phyloP scores from a whole-genome alignment of 2,888 invertebrate genomes.

The Merodon equestris region DNA sequence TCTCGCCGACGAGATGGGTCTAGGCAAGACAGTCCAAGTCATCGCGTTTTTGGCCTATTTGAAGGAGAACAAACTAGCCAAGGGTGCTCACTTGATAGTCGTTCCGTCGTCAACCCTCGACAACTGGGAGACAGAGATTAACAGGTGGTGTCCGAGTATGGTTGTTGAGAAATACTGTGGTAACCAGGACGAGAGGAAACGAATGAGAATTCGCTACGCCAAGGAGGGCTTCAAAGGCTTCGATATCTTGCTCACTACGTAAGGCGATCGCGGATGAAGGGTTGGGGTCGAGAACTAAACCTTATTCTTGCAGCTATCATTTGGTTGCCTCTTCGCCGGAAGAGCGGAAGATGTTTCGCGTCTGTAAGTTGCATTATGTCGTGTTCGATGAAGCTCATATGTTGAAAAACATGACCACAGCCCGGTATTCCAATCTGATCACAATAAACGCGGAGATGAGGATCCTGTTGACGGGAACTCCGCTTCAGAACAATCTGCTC shows the following conservation, averaged over 20 bases:
- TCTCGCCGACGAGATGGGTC: slow-evolving; percentile 98
- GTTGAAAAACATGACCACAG: slow-evolving; percentile 98
- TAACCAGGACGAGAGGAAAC: slow-evolving; percentile 88
- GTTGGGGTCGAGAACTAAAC: not conserved
- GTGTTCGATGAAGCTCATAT: slow-evolving; percentile 99
- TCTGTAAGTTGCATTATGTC: slow-evolving; percentile 93
- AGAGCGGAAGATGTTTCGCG: slow-evolving; percentile 93
- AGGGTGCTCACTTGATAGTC: slow-evolving; percentile 93
- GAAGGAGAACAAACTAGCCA: slow-evolving; percentile 86
- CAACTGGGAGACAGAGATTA: slow-evolving; percentile 90
- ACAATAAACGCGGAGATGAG: slow-evolving; percentile 92
- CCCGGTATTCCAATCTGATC: slow-evolving; percentile 92
- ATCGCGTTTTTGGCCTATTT: slow-evolving; percentile 94
- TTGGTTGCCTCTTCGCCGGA: slow-evolving; percentile 87
- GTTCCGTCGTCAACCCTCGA: slow-evolving; percentile 98
- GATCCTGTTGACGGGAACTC: slow-evolving; percentile 95
- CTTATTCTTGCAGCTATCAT: slow-evolving; percentile 75
- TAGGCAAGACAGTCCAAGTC: slow-evolving; percentile 96
- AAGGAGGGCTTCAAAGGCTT: slow-evolving; percentile 85
- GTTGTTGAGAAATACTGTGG: slow-evolving; percentile 94
- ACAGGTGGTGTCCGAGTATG: slow-evolving; percentile 87
- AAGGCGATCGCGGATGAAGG: slow-evolving; percentile 76
- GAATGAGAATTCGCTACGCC: slow-evolving; percentile 87
- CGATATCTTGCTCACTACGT: slow-evolving; percentile 94
- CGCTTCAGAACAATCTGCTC: slow-evolving; percentile 95